These are phyloP conservation scores for Elephas maximus DNA, from an alignment of 2,113 vertebrate species.

Conservation along the genomic window DNA sequence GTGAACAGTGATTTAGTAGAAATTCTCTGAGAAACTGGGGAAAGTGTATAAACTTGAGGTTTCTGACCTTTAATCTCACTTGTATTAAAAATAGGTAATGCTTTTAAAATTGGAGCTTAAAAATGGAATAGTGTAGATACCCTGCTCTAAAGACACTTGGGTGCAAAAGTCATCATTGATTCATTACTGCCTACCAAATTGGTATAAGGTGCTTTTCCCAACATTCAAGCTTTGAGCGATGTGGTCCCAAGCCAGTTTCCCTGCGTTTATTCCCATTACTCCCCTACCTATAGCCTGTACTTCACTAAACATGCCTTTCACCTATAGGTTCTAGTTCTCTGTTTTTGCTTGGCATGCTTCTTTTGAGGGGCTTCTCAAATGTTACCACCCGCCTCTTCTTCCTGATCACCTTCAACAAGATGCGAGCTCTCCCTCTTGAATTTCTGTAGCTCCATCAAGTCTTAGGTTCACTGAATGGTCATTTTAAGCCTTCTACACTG, in stretches of 20 bases:
- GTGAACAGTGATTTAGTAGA: neutral
- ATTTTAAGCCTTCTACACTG: neutral
- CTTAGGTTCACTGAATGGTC: neutral
- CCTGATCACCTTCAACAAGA: neutral
- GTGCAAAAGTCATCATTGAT: neutral
- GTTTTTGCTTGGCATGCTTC: neutral
- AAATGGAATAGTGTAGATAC: neutral
- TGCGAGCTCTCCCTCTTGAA: no score
- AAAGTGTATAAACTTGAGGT: neutral
- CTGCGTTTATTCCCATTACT: neutral
- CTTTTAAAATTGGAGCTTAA: conserved; percentile 4
- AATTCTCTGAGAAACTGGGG: neutral
- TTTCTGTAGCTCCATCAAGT: neutral
- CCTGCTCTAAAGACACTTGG: neutral
- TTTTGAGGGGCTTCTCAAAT: neutral
- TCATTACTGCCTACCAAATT: neutral
- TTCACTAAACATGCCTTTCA: neutral
- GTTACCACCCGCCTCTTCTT: neutral
- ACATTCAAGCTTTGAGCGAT: neutral
- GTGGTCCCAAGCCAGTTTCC: neutral
- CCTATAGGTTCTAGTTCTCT: neutral
- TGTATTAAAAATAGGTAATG: conserved; percentile 1
- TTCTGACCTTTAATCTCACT: conserved; percentile 18
- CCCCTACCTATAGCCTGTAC: neutral
- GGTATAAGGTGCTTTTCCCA: neutral